Conservation (phyloP, 2,888 invertebrate species). For the Germaria angustata region DNA sequence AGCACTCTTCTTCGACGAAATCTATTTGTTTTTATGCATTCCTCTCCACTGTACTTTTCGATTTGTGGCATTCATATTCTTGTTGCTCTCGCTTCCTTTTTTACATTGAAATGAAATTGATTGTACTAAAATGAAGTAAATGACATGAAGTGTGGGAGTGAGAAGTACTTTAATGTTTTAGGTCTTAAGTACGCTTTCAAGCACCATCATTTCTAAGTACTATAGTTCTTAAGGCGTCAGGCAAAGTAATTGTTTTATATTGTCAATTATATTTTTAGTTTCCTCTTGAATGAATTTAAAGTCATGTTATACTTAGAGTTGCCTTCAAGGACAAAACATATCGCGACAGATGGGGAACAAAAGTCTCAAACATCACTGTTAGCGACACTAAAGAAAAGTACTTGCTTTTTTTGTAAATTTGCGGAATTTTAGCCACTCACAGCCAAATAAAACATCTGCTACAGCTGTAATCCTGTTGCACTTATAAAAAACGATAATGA, state of each 20-base stretch:
- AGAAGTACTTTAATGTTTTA: background rate
- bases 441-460: too few relatives aligned
- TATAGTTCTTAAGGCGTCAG: background rate
- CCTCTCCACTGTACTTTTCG: background rate
- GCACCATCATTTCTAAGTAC: background rate
- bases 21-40: conserved; percentile 39
- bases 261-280: background rate
- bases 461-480: too few relatives aligned
- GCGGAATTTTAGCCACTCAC: too few relatives aligned
- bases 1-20: conserved; percentile 18
- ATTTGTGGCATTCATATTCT: background rate
- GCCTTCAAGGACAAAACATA: too few relatives aligned
- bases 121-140: background rate
- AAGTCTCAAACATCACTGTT: too few relatives aligned
- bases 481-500: too few relatives aligned
- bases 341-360: too few relatives aligned
- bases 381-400: too few relatives aligned
- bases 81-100: conserved; percentile 1
- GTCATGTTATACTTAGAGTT: too few relatives aligned
- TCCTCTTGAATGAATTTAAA: too few relatives aligned
- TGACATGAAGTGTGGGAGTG: background rate
- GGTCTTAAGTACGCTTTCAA: background rate
- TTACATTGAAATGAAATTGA: conserved; percentile 49
- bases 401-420: too few relatives aligned
- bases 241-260: background rate